Base-by-base conservation (phyloP, 2,797 vertebrate species). In the Fratercula arctica region DNA sequence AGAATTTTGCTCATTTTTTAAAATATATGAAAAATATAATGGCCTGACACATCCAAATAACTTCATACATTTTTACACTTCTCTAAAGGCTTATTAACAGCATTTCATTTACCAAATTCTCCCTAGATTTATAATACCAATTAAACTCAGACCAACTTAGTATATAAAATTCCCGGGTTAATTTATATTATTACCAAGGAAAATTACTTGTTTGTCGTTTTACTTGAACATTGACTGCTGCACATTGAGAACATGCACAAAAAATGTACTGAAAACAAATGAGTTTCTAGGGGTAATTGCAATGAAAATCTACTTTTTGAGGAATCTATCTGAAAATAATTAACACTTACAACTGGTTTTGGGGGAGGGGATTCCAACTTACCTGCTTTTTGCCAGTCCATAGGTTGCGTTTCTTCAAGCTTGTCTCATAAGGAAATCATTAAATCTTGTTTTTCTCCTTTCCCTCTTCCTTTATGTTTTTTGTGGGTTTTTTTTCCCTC, bases 351-450 rank as follows among this genome's bases (percentile, higher is more conserved):
- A 80, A 86, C 66, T 85, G 69, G 68, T 41, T 51, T 76, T 15
- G 57, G 50, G 43, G 56, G 45, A 51, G 35, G 57, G 39, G 3
- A 23, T 75, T 95, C 85, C 88, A 98, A 98, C 99, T 99, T 99
- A 99, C 99, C 99, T 99, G 98, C 97, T 98, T 81, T 87, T 97
- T 97, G 98, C 97, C 97, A 98, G 97, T 98, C 98, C 96, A 96
- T 98, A 97, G 97, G 43, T 90, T 96, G 88, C 41, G 4, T 95
- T 98, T 99, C 98, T 98, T 98, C 96, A 73, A 84, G 97, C 80
- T 94, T 77, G 53, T 97, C 92, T 96, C 98, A 98, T 98, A 98
- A 98, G 98, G 98, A 99, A 99, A 97, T 97, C 97, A 98, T 98
- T 99, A 98, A 95, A 97, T 97, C 97, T 98, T 97, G 97, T 98